Base-by-base conservation (phyloP, 2,888 invertebrate genomes). In the Perizoma affinitatum region DNA sequence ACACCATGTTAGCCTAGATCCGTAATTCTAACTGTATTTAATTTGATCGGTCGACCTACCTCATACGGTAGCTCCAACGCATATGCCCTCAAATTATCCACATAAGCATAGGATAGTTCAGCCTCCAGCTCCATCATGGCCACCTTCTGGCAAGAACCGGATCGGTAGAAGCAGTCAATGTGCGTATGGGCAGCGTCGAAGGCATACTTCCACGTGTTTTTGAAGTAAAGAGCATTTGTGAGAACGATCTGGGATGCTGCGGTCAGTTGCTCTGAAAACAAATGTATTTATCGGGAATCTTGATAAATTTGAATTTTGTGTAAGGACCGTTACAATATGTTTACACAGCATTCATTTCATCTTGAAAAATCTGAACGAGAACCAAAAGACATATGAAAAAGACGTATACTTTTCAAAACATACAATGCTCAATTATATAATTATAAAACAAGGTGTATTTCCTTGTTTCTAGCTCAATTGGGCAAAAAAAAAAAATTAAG, bases 221-320 rank as follows among this genome's bases (percentile, higher is more conserved):
- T 95, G 86, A 96, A 96, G 81, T 94, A 95, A 7, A 96, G 73
- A 0, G 94, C 94, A 66, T 95, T 95, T 0, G 94, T 88, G 10
- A 96, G 70, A 0, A 96, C 54, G 46, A 95, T 75, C 50, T 92
- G 87, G 0, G 94, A 88, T 5, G 91, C 79, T 0, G 92, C 80
- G 34, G 80, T 79, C 8, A 95, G 75, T 47, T 84, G 83, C 5
- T 75, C 95, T 94, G 80, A 43, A 90, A 88, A 53, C 6, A 33
- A 10, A 48, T 44, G 3, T 5, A 38, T 5, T 41, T 5, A 22
- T 22, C 3, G 22, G 22, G 22, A 22, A 22, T 22, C 22, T 22
- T 22, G 22, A 22, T 22, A 22, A 22, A 2, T 22, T 22, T 22
- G 22, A 22, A 22, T 22, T 22, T 22, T 22, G 22, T 22, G 1